Evolutionary conservation across 2,113 vertebrate species (phyloP), one percentile per base, ranked within the genome.

Genomic region (Leuciscus idus): DNA sequence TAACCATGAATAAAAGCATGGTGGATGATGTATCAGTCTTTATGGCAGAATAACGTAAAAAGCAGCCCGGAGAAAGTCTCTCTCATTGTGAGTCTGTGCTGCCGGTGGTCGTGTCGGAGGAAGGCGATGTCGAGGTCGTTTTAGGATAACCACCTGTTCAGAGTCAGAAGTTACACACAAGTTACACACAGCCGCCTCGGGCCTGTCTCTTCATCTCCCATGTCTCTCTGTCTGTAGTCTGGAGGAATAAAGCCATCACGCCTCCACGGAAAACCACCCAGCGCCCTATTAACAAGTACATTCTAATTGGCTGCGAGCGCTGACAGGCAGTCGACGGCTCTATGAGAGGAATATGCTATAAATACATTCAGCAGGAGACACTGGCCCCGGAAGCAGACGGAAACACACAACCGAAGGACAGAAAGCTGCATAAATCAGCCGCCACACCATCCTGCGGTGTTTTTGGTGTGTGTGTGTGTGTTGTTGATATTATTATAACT

Each of bases 251-350:
- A 93, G 90, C 89, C 86, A 91, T 91, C 90, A 84, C 48, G 48
- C 62, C 70, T 84, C 36, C 33, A 55, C 64, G 39, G 70, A 57
- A 48, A 85, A 59, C 78, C 83, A 89, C 86, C 79, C 36, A 43
- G 30, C 17, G 76, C 89, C 86, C 86, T 73, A 91, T 93, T 93
- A 93, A 91, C 93, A 92, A 89, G 87, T 88, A 88, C 91, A 89
- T 92, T 91, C 87, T 92, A 94, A 94, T 93, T 92, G 88, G 87
- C 72, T 87, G 28, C 0, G 88, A 73, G 89, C 81, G 12, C 68
- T 87, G 90, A 91, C 87, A 90, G 89, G 81, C 91, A 88, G 83
- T n/a, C 33, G 81, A 81, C 50, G 4, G 52, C 78, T 80, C 7
- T 59, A 75, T 28, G 55, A 84, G 62, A 83, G 50, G 66, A 88